phyloP scores from a whole-genome alignment of 2,888 invertebrate genomes.

The Noctua pronuba region DNA sequence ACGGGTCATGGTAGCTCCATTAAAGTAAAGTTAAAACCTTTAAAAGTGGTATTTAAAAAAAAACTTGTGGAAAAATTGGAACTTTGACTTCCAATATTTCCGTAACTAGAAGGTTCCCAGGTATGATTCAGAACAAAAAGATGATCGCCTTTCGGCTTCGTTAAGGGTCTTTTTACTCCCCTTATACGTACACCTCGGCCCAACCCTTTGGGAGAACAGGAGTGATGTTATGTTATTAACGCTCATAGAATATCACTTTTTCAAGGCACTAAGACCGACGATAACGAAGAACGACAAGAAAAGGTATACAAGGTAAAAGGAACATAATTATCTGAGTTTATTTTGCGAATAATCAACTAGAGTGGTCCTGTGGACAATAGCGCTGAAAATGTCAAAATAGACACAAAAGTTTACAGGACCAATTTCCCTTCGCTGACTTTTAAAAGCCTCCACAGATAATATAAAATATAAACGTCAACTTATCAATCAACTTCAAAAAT shows the following conservation, averaged over 20 bases:
- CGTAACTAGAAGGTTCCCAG: too few relatives aligned
- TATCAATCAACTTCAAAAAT: conserved; percentile 27
- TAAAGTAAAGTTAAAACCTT: too few relatives aligned
- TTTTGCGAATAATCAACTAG: background rate
- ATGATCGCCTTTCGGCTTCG: too few relatives aligned
- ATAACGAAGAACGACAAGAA: background rate
- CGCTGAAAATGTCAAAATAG: conserved; percentile 3
- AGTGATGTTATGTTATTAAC: background rate
- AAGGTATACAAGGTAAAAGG: background rate
- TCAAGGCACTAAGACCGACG: background rate
- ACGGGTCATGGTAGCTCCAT: too few relatives aligned
- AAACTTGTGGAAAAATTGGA: too few relatives aligned
- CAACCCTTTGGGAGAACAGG: background rate
- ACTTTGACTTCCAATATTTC: too few relatives aligned
- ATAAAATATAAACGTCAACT: background rate
- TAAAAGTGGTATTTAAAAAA: too few relatives aligned
- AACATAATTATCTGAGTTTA: background rate
- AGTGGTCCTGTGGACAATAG: background rate
- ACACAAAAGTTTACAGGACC: background rate
- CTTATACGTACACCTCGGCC: background rate
- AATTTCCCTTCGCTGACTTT: background rate
- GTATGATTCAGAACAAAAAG: too few relatives aligned
- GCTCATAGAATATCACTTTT: background rate
- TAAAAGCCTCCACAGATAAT: background rate
- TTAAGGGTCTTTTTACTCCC: too few relatives aligned